Evolutionary conservation across 2,888 invertebrate genomes (phyloP).

Genomic region (Atethmia centrago): DNA sequence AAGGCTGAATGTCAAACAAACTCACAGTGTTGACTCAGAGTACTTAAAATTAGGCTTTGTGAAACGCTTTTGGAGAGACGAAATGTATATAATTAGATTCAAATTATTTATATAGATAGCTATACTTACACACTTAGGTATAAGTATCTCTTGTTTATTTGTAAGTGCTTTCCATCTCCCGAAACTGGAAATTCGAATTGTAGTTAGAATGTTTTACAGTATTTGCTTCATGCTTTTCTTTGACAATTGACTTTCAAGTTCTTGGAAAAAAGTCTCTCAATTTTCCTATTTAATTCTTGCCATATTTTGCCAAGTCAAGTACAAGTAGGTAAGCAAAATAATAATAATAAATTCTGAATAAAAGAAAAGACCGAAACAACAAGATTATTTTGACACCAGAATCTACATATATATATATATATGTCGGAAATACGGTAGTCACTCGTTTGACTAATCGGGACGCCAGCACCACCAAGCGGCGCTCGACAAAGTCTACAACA

Average conservation of each 20-base stretch:
- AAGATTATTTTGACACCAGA: neutral
- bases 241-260: neutral
- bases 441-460: too few species aligned
- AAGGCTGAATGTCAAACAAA: slow-evolving; percentile 40
- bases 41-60: slow-evolving; percentile 44
- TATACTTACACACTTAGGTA: neutral
- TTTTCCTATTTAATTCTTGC: neutral
- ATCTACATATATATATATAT: neutral
- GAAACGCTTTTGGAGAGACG: neutral
- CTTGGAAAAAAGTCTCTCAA: neutral
- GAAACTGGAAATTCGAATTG: neutral
- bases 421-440: too few species aligned
- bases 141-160: neutral
- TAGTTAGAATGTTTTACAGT: neutral
- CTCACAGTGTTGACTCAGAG: slow-evolving; percentile 32
- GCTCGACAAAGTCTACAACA: too few species aligned
- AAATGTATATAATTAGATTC: slow-evolving; percentile 17
- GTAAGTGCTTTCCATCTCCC: neutral
- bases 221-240: neutral
- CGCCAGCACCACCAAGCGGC: too few species aligned
- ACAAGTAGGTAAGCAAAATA: too few species aligned
- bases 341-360: neutral
- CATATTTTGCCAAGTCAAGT: too few species aligned
- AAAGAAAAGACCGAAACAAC: neutral
- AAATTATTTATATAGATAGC: neutral